A percentile compares a stretch with the other conserved stretches of the same genome.
phyloP scores from a whole-genome alignment of 2,888 invertebrate genomes.

The Heliconius hortense region DNA sequence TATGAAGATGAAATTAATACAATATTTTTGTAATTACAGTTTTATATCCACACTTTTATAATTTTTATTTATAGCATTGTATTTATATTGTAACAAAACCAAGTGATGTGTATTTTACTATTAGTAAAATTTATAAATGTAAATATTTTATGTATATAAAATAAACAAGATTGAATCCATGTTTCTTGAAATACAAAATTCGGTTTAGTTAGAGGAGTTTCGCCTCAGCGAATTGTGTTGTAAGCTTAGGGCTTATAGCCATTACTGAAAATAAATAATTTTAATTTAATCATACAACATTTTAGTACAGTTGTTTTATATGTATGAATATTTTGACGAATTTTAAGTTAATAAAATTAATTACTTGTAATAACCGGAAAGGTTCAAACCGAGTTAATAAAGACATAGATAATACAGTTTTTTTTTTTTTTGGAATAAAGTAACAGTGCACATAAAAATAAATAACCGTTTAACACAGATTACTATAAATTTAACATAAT shows the following conservation, averaged over 20 bases:
- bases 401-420: too few species aligned
- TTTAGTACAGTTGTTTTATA: background rate
- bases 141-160: background rate
- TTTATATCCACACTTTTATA: background rate
- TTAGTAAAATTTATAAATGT: background rate
- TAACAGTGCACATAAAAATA: too few species aligned
- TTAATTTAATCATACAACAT: background rate
- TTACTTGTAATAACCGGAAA: too few species aligned
- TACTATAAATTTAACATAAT: too few species aligned
- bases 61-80: too few species aligned
- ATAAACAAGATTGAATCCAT: background rate
- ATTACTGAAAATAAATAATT: background rate
- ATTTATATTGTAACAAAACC: too few species aligned
- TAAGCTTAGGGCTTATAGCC: background rate
- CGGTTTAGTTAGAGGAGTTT: background rate
- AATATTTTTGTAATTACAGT: background rate
- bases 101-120: too few species aligned
- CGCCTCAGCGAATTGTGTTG: background rate
- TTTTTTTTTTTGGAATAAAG: too few species aligned
- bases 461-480: too few species aligned
- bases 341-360: too few species aligned
- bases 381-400: too few species aligned
- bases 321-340: background rate
- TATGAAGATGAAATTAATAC: background rate
- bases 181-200: background rate